Evolutionary conservation across 1,140 invertebrate species (phyloP).

Genomic region (Theocolax elegans): DNA sequence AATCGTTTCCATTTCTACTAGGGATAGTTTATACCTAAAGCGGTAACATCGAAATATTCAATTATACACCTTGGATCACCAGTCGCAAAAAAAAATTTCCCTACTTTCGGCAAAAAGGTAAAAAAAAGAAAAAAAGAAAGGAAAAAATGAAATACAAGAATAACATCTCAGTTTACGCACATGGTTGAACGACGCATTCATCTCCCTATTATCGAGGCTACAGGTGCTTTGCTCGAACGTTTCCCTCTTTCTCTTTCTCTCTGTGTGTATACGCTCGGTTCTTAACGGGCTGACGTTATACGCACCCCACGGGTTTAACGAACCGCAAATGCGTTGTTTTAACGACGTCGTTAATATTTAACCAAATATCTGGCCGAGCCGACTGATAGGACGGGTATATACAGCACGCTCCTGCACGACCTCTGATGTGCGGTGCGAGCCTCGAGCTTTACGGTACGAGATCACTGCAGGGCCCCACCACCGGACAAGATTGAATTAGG

Average conservation of each 20-base stretch:
- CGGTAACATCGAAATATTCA: no score
- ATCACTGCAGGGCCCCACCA: not conserved
- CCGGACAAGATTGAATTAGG: slow-evolving; percentile 38
- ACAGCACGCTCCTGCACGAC: slow-evolving; percentile 12
- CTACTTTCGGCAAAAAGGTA: no score
- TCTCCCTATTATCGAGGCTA: slow-evolving; percentile 37
- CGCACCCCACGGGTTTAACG: slow-evolving; percentile 56
- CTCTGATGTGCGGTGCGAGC: slow-evolving; percentile 36
- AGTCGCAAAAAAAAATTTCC: no score
- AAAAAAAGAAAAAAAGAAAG: no score
- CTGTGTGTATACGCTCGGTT: slow-evolving; percentile 25
- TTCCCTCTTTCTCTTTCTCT: no score
- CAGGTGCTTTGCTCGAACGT: slow-evolving; percentile 50
- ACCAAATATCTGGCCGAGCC: slow-evolving; percentile 59
- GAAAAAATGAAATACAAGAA: no score
- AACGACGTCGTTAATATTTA: slow-evolving; percentile 69
- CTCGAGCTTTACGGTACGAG: slow-evolving; percentile 4
- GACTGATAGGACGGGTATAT: no score
- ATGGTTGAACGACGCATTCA: slow-evolving; percentile 13
- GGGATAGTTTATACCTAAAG: no score
- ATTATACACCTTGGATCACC: no score
- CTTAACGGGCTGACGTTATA: slow-evolving; percentile 50
- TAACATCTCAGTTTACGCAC: not conserved
- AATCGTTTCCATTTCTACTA: no score
- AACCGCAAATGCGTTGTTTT: slow-evolving; percentile 68